phyloP scores from a whole-genome alignment of 2,797 vertebrate genomes.

The Poecile montanus region DNA sequence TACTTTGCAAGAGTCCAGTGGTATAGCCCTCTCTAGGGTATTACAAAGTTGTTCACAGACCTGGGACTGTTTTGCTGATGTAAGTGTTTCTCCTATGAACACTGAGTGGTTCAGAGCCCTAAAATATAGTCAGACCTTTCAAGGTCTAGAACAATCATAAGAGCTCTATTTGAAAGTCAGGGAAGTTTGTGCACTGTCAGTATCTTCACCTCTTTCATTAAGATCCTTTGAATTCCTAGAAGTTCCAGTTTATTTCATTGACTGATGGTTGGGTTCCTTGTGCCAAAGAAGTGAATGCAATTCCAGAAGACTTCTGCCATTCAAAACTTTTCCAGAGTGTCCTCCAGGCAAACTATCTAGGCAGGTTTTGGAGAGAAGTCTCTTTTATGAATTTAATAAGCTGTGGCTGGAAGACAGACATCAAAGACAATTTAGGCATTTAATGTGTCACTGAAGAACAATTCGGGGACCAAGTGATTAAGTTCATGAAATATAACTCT shows the following conservation, averaged over 20 bases:
- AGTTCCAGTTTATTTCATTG: neutral
- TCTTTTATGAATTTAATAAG: neutral
- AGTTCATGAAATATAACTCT: neutral
- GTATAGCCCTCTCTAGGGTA: neutral
- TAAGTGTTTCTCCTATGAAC: neutral
- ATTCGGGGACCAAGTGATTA: neutral
- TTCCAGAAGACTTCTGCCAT: neutral
- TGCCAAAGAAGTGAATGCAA: neutral
- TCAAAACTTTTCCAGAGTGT: neutral
- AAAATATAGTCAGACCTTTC: neutral
- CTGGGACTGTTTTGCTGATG: neutral
- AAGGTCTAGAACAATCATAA: neutral
- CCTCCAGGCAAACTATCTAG: neutral
- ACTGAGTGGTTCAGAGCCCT: neutral
- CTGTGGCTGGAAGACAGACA: neutral
- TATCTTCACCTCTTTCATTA: neutral
- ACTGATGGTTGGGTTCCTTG: neutral
- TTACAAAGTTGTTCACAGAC: neutral
- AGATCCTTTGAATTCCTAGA: neutral
- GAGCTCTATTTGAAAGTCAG: neutral
- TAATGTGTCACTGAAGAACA: slow-evolving; percentile 12
- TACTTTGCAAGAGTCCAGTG: neutral
- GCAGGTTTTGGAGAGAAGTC: neutral
- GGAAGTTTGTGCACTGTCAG: neutral
- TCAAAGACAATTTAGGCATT: neutral